Percentiles rank a stretch among this genome's conserved stretches.
Evolutionary conservation across 2,888 invertebrate genomes (phyloP).

Genomic region (Aspidiotus destructor): DNA sequence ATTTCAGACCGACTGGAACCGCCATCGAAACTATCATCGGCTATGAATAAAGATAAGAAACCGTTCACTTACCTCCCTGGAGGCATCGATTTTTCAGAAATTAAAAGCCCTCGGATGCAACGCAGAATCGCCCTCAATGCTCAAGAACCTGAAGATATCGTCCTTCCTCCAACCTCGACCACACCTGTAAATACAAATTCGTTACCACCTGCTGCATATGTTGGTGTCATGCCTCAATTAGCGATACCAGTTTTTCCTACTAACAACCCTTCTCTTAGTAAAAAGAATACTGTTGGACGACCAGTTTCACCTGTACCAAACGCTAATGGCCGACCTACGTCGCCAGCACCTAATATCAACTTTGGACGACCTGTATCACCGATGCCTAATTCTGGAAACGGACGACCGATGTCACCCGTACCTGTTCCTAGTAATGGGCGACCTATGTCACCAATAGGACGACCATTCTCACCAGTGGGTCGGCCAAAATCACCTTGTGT

Average conservation of each 20-base stretch:
- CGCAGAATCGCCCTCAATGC: conserved; percentile 58
- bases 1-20: conserved; percentile 50
- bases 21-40: conserved; percentile 81
- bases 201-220: conserved; percentile 36
- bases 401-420: neutral
- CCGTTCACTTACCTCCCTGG: conserved; percentile 95
- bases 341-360: conserved; percentile 36
- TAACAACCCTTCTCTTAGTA: neutral
- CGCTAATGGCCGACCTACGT: neutral
- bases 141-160: conserved; percentile 42
- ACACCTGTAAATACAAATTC: conserved; percentile 19
- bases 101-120: conserved; percentile 81
- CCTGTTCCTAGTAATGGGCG: conserved; percentile 20
- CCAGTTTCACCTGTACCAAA: neutral
- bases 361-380: conserved; percentile 13
- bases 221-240: conserved; percentile 34
- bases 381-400: conserved; percentile 7
- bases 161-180: conserved; percentile 41
- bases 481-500: neutral
- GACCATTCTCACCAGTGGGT: neutral
- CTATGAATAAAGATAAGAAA: conserved; percentile 93
- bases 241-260: conserved; percentile 31
- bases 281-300: neutral
- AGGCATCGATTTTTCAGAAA: conserved; percentile 81
- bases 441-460: neutral